Evolutionary conservation across 1,140 invertebrate species (phyloP), one percentile per base, ranked within the genome.

Genomic region (Delia radicum): DNA sequence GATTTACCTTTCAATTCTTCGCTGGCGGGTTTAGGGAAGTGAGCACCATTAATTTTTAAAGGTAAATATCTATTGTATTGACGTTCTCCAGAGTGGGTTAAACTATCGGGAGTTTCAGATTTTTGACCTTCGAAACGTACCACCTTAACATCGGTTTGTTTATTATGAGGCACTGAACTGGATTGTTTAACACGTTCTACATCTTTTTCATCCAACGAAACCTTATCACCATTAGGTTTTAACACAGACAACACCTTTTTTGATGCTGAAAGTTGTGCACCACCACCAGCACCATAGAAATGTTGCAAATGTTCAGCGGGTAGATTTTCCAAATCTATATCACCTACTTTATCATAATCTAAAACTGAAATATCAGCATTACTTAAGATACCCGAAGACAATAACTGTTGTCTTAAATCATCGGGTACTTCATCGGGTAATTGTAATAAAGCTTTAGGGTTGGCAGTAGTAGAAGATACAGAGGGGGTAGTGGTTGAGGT

Each of bases 291-390:
- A 18, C 92, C 91, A 79, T 94, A 94, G 81, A 95, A 94, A 82
- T 95, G 94, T 24, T 93, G 93, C 73, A 95, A 84, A 74, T 95
- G 94, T 82, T 95, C 94, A 12, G 94, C 93, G n/a, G 94, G 93
- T 67, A 95, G 85, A 77, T 92, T 94, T 78, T 95, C 94, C 62
- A 95, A 88, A 8, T 93, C 91, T 75, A 94, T 95, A 79, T 94
- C 94, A n/a, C 94, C 94, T 33, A 95, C 91, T 88, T 96, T 95
- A 81, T 95, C 94, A 78, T 94, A 95, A 85, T 95, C 93, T 33
- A 95, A 87, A 27, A 95, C 91, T 77, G 94, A 94, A 74, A 95
- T 95, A 80, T 95, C 93, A 27, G 94, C 94, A 81, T 95, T 94
- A 77, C 93, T 92, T 48, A 95, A 87, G 77, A 96, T 95, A 46